These are phyloP conservation scores for Bubalus kerabau DNA, from an alignment of 2,113 vertebrate genomes.

Conservation along the genomic window DNA sequence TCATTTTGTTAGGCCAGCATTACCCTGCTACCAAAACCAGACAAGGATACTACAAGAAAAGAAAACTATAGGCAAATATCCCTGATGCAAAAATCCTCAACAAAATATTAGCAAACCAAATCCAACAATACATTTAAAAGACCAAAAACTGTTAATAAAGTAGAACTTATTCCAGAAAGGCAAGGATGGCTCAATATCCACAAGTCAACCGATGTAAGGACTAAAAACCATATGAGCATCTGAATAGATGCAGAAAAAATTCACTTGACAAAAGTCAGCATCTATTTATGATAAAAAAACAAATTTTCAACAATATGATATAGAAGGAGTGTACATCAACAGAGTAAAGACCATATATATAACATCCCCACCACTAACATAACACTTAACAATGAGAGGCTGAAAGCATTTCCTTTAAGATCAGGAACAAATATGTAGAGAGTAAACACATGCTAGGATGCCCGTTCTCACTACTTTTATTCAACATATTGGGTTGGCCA, in stretches of 20 bases:
- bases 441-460: neutral
- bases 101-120: neutral
- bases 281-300: neutral
- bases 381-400: neutral
- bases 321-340: neutral
- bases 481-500: neutral
- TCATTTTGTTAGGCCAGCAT: neutral
- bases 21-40: neutral
- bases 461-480: neutral
- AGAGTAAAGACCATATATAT: neutral
- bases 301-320: neutral
- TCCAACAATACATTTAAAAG: neutral
- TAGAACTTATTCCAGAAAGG: neutral
- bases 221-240: neutral
- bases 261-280: neutral
- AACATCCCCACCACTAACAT: neutral
- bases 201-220: neutral
- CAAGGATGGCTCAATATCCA: neutral
- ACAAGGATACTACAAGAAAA: neutral
- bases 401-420: neutral
- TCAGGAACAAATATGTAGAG: neutral
- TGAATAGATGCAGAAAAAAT: neutral
- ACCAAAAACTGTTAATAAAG: neutral
- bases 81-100: neutral
- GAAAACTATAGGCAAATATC: neutral